Percentiles rank a stretch among this genome's conserved stretches.
These are phyloP conservation scores for Poecilia gillii DNA, from an alignment of 2,797 vertebrate species.

Conservation along the genomic window DNA sequence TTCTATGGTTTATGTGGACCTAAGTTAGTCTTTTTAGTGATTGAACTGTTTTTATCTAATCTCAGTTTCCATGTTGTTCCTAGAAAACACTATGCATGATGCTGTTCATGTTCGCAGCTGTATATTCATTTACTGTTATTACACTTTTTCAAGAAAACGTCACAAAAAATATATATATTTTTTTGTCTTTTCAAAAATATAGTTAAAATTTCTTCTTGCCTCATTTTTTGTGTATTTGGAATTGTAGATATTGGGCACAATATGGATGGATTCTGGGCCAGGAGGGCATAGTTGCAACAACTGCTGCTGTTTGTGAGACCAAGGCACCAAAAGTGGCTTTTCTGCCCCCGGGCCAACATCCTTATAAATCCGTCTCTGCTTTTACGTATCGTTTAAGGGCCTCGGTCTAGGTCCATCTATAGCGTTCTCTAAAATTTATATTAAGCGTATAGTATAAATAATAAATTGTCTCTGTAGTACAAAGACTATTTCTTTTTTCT, in stretches of 20 bases:
- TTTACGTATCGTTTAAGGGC: slow-evolving; percentile 37
- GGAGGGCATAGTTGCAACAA: neutral
- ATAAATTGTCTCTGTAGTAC: slow-evolving; percentile 40
- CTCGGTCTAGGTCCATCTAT: slow-evolving; percentile 40
- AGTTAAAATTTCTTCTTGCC: neutral
- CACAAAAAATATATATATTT: neutral
- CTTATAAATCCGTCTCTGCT: neutral
- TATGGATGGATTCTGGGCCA: neutral
- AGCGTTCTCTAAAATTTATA: slow-evolving; percentile 44
- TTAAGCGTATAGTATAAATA: slow-evolving; percentile 53
- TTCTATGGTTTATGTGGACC: neutral
- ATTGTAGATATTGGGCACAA: neutral
- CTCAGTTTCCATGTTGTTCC: neutral
- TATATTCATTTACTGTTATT: neutral
- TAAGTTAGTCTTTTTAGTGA: neutral
- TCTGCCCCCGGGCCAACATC: neutral
- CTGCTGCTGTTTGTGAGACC: neutral
- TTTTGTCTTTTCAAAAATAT: neutral
- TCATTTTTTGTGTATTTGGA: neutral
- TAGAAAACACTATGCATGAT: neutral
- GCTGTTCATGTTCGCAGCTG: neutral
- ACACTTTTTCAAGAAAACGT: neutral
- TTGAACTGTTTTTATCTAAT: neutral
- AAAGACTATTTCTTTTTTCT: slow-evolving; percentile 26
- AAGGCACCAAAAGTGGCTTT: neutral